Base-by-base conservation (phyloP, 2,113 vertebrate genomes). In the Cisticola juncidis region DNA sequence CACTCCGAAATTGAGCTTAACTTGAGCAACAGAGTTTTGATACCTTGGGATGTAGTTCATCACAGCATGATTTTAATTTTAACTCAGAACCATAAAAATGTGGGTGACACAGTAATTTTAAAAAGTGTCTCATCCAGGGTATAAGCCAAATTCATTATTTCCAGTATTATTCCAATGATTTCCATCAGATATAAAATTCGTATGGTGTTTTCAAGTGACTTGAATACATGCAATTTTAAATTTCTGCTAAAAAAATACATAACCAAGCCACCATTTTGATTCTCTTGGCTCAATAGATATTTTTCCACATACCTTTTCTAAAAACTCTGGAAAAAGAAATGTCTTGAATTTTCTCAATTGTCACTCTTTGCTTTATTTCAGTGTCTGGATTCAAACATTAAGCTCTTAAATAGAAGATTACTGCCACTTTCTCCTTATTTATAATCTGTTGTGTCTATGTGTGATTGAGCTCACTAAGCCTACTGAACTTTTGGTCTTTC, bases 1-100 rank as follows among this genome's bases (percentile, higher is more conserved):
- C 74, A 86, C 86, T 94, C 62, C 5, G 3, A 95, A 93, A 95
- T 91, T 91, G 84, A 96, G 61, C 83, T 92, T 94, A 96, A 95
- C 77, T 91, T 78, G 83, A 88, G 79, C 78, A 95, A 91, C 84
- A 86, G 91, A 82, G 16, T 84, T 96, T 73, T 88, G 96, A 82
- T 93, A 84, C 40, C 77, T 80, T 70, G 92, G 83, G 93, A 94
- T 40, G 6, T 66, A 86, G 79, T 45, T 95, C 88, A 71, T 92
- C 65, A 42, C 42, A 51, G 56, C 7, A 47, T 51, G n/a, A 89
- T 81, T 80, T 72, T 79, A 69, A 86, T 91, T 95, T 91, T 81
- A 68, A 60, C 71, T 86, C 47, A 88, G 47, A 88, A 81, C 11
- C 33, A 81, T 60, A 81, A 92, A 92, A 80, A 77, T 83, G 44